Base-by-base conservation (phyloP, 2,797 vertebrate species). In the Phoebastria nigripes region DNA sequence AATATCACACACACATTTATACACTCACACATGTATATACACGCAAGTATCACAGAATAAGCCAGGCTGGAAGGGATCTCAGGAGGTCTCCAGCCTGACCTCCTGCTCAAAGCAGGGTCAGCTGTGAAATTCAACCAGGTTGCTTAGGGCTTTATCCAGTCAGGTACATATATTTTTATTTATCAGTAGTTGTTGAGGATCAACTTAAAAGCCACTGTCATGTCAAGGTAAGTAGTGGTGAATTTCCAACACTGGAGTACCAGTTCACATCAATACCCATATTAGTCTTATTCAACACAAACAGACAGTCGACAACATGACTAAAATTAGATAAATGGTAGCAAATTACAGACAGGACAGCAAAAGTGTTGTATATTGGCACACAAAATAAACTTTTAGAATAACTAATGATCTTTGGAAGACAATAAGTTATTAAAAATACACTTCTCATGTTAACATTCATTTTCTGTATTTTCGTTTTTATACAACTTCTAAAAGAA, bases 211-310 rank as follows among this genome's bases (percentile, higher is more conserved):
- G 63, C 8, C 47, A 47, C 12, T 15, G 5, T 25, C 29, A 56
- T 0, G 7, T 20, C 76, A 74, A 72, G 46, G n/a, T 33, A 83
- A 82, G 31, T 1, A 63, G 19, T 3, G 33, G 35, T 46, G 33
- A 69, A 72, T 11, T 59, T 56, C 35, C 59, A 44, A 0, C 2
- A 1, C 0, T 18, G 22, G 47, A 82, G 25, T 6, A 29, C 3
- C 5, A 37, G 41, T 8, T 62, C 35, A 29, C 0, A 0, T 41
- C 63, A 82, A 28, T 8, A 55, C 7, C 26, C 0, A 0, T 10
- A 12, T 9, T 11, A 66, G 39, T 19, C 37, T 52, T 28, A 41
- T 5, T 63, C 61, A 86, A 42, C 49, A 55, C 5, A 69, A 26
- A n/a, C 0, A 69, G 28, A 42, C 0, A 59, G 21, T 15, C 7